Conservation (phyloP, 2,797 vertebrate species). For the Aulostomus chinensis region DNA sequence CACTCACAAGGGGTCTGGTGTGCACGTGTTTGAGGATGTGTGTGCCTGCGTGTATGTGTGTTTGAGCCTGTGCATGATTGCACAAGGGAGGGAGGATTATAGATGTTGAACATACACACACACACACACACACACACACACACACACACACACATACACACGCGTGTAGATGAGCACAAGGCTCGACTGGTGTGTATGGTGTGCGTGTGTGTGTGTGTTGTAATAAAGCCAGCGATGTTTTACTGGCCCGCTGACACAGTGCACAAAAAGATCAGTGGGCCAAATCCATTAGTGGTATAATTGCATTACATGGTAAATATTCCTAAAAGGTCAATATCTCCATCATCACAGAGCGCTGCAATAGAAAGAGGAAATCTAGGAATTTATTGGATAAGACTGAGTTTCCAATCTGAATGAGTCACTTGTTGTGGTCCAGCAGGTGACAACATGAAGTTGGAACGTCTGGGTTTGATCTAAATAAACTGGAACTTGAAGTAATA, state of each 20-base stretch:
- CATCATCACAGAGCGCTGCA: conserved; percentile 52
- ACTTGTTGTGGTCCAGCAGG: conserved; percentile 17
- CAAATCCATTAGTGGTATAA: conserved; percentile 76
- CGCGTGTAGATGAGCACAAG: conserved; percentile 24
- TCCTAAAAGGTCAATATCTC: conserved; percentile 74
- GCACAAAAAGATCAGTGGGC: conserved; percentile 76
- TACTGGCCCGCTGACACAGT: conserved; percentile 73
- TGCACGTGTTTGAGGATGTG: conserved; percentile 40
- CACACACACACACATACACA: too few species aligned
- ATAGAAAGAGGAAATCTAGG: conserved; percentile 42
- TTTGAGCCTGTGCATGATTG: conserved; percentile 59
- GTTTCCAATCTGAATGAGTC: conserved; percentile 18
- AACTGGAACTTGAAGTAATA: too few species aligned
- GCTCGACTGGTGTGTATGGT: conserved; percentile 26
- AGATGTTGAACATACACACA: conserved; percentile 75
- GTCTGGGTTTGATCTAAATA: conserved; percentile 26
- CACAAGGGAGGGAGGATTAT: conserved; percentile 76
- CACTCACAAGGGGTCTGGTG: conserved; percentile 73
- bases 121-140: too few species aligned
- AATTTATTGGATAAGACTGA: too few species aligned
- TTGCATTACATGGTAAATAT: conserved; percentile 79
- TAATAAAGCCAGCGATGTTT: conserved; percentile 73
- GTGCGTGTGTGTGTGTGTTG: conserved; percentile 48
- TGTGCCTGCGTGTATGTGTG: conserved; percentile 30
- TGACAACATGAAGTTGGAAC: conserved; percentile 16